phyloP scores from a whole-genome alignment of 2,888 invertebrate species.

The Lamellibrachia columna region DNA sequence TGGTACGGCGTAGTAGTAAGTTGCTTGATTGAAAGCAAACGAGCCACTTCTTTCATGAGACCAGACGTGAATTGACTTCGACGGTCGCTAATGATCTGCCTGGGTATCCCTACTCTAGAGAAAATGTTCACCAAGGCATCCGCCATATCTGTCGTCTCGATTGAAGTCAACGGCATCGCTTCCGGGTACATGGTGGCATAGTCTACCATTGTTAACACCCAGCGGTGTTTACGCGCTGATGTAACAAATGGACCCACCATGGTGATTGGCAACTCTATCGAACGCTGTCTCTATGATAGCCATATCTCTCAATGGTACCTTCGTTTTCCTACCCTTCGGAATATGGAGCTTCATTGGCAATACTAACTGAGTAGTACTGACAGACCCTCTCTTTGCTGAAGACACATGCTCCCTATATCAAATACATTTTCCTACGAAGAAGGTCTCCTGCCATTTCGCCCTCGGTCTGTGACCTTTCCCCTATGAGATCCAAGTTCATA shows the following conservation, averaged over 20 bases:
- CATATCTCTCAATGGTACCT: constrained; percentile 31
- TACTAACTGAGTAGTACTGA: too few species aligned
- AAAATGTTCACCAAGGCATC: constrained; percentile 32
- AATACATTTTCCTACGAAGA: too few species aligned
- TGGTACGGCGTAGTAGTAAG: constrained; percentile 38
- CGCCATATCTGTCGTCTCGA: constrained; percentile 32
- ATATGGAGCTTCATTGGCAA: constrained; percentile 17
- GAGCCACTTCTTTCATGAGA: constrained; percentile 37
- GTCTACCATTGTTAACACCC: background rate
- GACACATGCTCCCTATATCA: too few species aligned
- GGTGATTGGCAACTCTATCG: background rate
- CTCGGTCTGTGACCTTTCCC: too few species aligned
- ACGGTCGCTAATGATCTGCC: constrained; percentile 37
- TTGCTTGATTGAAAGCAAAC: constrained; percentile 35
- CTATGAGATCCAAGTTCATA: too few species aligned
- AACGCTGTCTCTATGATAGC: background rate
- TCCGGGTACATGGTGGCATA: constrained; percentile 21
- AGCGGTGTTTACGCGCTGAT: background rate
- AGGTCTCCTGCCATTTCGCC: too few species aligned
- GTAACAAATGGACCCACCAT: background rate
- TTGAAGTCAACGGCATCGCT: constrained; percentile 25
- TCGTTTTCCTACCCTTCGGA: constrained; percentile 36
- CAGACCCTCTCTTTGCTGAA: background rate
- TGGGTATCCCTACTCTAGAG: constrained; percentile 38
- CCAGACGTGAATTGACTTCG: constrained; percentile 30